A percentile compares a stretch with the other conserved stretches of the same genome.
phyloP scores from a whole-genome alignment of 2,888 invertebrate genomes.

The Bombyx huttoni region DNA sequence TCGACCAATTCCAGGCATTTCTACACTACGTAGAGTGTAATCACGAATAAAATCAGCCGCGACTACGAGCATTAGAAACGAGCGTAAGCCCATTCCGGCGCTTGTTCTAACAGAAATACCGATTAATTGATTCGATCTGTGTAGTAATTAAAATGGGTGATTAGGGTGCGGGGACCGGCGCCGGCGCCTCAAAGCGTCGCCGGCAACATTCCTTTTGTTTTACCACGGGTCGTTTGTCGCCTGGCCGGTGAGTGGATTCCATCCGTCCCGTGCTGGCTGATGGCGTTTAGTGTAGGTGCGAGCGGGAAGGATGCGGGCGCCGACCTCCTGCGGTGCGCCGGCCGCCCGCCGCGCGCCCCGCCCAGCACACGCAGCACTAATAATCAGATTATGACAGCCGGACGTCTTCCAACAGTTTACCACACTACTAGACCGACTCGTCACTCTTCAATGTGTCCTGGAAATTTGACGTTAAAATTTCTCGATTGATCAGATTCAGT shows the following conservation, averaged over 20 bases:
- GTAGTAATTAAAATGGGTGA: slow-evolving; percentile 73
- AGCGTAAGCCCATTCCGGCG: slow-evolving; percentile 48
- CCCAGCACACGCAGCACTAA: slow-evolving; percentile 55
- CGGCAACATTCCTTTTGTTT: slow-evolving; percentile 72
- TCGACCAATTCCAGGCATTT: background rate
- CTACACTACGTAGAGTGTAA: slow-evolving; percentile 28
- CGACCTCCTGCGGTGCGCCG: slow-evolving; percentile 64
- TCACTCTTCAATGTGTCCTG: slow-evolving; percentile 47
- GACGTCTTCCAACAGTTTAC: slow-evolving; percentile 33
- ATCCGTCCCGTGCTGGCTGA: slow-evolving; percentile 22
- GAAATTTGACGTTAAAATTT: slow-evolving; percentile 37
- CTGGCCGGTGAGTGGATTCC: slow-evolving; percentile 44
- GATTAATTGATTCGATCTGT: slow-evolving; percentile 73
- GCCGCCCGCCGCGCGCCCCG: slow-evolving; percentile 60
- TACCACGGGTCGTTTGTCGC: slow-evolving; percentile 72
- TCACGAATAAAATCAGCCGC: slow-evolving; percentile 36
- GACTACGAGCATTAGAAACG: slow-evolving; percentile 39
- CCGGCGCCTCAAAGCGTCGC: slow-evolving; percentile 72
- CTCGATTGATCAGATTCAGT: slow-evolving; percentile 16
- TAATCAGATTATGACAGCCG: slow-evolving; percentile 71
- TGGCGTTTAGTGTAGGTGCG: slow-evolving; percentile 16
- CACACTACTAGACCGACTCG: slow-evolving; percentile 27
- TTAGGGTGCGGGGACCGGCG: slow-evolving; percentile 67
- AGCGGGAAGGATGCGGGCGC: slow-evolving; percentile 58
- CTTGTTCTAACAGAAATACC: slow-evolving; percentile 69